phyloP scores from a whole-genome alignment of 2,113 vertebrate genomes.

The mouse (Mus musculus) region DNA sequence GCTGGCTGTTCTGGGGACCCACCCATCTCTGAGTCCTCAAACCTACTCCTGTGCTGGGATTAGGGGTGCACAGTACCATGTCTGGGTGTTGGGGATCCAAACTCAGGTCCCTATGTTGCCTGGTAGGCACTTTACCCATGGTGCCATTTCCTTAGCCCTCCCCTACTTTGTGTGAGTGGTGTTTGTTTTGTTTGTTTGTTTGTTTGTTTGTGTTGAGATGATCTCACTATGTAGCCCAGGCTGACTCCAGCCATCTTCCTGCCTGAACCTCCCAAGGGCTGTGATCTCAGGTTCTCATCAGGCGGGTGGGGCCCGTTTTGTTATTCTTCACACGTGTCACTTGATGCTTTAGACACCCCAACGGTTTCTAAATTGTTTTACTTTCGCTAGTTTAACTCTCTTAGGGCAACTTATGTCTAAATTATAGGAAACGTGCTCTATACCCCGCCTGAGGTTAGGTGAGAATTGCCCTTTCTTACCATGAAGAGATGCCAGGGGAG shows the following conservation, averaged over 20 bases:
- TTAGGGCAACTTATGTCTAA: neutral
- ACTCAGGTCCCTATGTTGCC: neutral
- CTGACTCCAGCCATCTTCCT: neutral
- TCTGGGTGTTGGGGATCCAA: neutral
- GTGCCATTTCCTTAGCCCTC: too few species aligned
- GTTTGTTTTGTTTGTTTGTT: too few species aligned
- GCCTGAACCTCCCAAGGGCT: neutral
- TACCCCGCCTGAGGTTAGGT: neutral
- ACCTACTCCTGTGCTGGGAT: neutral
- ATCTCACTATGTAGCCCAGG: neutral
- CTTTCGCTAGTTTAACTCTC: constrained; percentile 36
- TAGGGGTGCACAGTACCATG: neutral
- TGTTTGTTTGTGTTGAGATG: neutral
- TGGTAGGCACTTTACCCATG: neutral
- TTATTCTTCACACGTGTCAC: neutral
- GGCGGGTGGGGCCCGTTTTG: neutral
- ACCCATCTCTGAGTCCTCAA: neutral
- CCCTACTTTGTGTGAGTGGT: neutral
- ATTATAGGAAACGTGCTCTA: neutral
- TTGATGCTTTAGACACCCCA: constrained; percentile 12
- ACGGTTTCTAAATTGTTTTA: neutral
- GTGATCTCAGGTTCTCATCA: neutral
- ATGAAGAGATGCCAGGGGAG: neutral
- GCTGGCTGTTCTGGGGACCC: neutral
- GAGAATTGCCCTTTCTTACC: constrained; percentile 32